Evolutionary conservation across 2,797 vertebrate genomes (phyloP).

Genomic region (Ceryle rudis): DNA sequence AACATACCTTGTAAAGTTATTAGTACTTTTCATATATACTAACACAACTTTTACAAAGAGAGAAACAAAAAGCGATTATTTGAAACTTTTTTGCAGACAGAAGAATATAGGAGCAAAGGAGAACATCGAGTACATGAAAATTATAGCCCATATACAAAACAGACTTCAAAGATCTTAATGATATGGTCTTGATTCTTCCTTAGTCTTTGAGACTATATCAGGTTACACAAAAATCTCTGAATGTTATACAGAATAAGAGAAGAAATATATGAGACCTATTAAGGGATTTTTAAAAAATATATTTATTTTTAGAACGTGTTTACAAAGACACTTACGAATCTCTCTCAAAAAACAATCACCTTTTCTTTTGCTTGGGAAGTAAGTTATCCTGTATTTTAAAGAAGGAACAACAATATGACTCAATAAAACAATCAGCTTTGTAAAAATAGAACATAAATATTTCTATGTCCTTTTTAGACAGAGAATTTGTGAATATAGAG

Average conservation of each 20-base stretch:
- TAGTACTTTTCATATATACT: neutral
- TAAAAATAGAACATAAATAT: neutral
- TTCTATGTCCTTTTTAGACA: neutral
- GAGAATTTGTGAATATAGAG: neutral
- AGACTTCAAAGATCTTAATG: neutral
- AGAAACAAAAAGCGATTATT: neutral
- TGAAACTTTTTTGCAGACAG: neutral
- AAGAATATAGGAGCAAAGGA: neutral
- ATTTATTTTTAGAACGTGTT: neutral
- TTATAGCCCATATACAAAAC: neutral
- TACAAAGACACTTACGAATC: neutral
- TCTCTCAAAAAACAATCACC: neutral
- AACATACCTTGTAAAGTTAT: neutral
- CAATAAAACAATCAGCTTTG: neutral
- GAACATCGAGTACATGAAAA: neutral
- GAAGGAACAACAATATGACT: neutral
- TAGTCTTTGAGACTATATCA: neutral
- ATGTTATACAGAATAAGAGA: neutral
- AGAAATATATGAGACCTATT: neutral
- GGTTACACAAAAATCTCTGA: neutral
- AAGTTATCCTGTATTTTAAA: neutral
- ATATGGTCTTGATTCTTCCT: neutral
- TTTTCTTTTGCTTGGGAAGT: neutral
- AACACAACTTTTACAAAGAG: neutral
- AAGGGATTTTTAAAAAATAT: neutral